Evolutionary conservation across 2,797 vertebrate genomes (phyloP).

Genomic region (Epinephelus malabaricus): DNA sequence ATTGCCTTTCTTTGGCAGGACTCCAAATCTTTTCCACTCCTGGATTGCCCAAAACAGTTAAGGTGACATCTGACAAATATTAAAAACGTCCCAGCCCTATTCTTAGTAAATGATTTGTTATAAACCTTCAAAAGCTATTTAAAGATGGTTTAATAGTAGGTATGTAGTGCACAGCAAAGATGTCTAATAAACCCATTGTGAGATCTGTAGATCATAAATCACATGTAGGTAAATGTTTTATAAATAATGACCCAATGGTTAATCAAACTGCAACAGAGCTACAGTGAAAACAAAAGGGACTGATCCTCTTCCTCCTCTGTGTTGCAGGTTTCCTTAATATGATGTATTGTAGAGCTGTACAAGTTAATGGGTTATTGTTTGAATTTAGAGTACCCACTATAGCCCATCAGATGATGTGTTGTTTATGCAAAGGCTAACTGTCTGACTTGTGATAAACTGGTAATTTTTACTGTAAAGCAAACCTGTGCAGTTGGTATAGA

Average conservation of each 20-base stretch:
- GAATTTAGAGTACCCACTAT: neutral
- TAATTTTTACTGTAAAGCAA: neutral
- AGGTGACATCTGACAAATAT: neutral
- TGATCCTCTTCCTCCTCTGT: neutral
- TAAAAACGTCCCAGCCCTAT: too few species aligned
- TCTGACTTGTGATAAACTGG: neutral
- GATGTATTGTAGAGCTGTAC: neutral
- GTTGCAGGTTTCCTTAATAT: neutral
- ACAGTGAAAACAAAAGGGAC: neutral
- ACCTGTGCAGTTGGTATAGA: neutral
- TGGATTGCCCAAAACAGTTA: neutral
- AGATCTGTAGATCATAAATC: neutral
- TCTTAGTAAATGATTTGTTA: neutral
- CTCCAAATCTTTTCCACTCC: too few species aligned
- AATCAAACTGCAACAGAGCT: neutral
- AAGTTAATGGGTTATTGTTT: neutral
- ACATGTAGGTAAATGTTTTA: neutral
- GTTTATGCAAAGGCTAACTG: neutral
- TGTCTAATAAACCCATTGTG: neutral
- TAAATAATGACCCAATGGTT: neutral
- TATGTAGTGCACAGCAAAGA: neutral
- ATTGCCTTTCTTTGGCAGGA: too few species aligned
- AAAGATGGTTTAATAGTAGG: neutral
- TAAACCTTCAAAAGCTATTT: slow-evolving; percentile 3
- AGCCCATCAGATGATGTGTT: neutral